These are phyloP conservation scores for Coregonus sp. DNA, from an alignment of 2,797 vertebrate genomes.

Conservation along the genomic window DNA sequence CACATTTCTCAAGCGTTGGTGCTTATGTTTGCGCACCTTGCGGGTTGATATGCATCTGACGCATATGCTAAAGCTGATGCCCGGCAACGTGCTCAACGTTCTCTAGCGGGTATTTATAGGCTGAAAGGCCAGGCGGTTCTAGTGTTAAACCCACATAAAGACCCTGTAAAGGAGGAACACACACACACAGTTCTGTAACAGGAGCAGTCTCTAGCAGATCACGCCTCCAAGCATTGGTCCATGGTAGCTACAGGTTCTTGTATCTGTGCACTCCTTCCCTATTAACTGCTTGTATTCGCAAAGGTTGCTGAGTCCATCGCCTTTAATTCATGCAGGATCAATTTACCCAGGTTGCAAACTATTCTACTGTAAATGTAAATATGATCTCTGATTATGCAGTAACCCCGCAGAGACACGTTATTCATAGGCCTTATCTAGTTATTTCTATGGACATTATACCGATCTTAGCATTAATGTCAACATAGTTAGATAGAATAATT, in stretches of 20 bases:
- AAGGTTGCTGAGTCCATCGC: constrained; percentile 33
- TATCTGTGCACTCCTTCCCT: constrained; percentile 42
- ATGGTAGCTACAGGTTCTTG: constrained; percentile 58
- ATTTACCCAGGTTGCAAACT: constrained; percentile 45
- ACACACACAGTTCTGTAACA: neutral
- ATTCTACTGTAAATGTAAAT: neutral
- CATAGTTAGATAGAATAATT: neutral
- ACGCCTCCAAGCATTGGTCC: constrained; percentile 60
- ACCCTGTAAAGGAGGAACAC: too few species aligned
- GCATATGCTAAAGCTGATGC: too few species aligned
- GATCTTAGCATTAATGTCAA: neutral
- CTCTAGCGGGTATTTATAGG: too few species aligned
- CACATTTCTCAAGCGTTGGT: too few species aligned
- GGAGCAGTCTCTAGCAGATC: constrained; percentile 42
- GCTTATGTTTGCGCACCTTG: too few species aligned
- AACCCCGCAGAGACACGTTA: neutral
- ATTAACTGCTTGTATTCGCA: constrained; percentile 28
- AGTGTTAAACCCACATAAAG: too few species aligned
- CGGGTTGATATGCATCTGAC: too few species aligned
- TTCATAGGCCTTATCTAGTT: neutral
- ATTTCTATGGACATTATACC: neutral
- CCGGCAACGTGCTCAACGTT: too few species aligned
- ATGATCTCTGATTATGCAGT: neutral
- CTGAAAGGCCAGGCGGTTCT: too few species aligned
- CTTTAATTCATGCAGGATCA: constrained; percentile 52